These are phyloP conservation scores for Lepilemur septentrionalis DNA, from an alignment of 2,797 vertebrate genomes.

Conservation along the genomic window DNA sequence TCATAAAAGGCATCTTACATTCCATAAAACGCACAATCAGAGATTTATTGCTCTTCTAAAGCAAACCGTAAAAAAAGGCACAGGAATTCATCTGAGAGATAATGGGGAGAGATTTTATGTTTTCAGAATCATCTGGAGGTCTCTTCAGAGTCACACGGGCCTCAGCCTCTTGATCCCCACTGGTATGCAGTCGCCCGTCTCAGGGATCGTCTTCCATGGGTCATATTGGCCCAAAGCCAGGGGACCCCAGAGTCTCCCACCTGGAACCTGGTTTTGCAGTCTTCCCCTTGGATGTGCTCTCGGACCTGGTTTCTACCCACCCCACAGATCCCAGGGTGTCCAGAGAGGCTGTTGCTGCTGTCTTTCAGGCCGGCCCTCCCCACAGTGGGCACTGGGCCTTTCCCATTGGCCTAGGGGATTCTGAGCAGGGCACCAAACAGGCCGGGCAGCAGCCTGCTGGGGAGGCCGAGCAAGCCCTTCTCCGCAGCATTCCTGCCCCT, in stretches of 20 bases:
- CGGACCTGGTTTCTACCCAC: neutral
- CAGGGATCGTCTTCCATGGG: neutral
- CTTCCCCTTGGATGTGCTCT: neutral
- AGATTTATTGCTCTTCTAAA: conserved; percentile 69
- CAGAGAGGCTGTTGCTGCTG: neutral
- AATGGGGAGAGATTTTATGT: conserved; percentile 62
- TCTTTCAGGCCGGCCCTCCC: too few relatives aligned
- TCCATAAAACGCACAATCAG: conserved; percentile 64
- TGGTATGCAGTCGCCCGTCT: neutral
- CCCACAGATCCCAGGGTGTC: neutral
- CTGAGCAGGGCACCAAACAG: neutral
- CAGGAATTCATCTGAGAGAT: conserved; percentile 50
- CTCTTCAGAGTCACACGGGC: neutral
- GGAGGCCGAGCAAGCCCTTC: neutral
- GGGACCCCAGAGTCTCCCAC: neutral
- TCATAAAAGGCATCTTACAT: conserved; percentile 76
- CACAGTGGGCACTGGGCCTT: neutral
- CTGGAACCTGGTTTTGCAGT: neutral
- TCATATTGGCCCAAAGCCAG: neutral
- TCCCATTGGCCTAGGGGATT: neutral
- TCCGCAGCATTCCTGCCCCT: neutral
- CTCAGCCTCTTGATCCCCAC: conserved; percentile 1
- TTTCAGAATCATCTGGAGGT: conserved; percentile 60
- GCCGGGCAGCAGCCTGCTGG: neutral
- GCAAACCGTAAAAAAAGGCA: conserved; percentile 63